Percentiles rank a stretch among this genome's conserved stretches.
These are phyloP conservation scores for Papilio glaucus DNA, from an alignment of 1,140 invertebrate species.

Conservation along the genomic window DNA sequence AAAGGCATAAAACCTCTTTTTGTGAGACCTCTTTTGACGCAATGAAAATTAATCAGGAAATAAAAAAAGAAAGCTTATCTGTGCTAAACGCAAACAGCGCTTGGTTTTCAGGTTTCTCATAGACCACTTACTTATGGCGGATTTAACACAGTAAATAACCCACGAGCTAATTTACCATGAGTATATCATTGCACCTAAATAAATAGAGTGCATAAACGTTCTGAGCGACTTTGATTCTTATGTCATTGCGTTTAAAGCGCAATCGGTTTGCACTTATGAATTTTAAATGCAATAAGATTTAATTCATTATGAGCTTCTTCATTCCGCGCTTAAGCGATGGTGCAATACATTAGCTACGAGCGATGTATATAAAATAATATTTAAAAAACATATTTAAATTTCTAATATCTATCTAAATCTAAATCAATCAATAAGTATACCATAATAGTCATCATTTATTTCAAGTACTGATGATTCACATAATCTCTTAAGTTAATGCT, in stretches of 20 bases:
- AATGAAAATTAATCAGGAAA: constrained; percentile 23
- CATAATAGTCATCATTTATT: too few relatives aligned
- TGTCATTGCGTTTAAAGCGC: not conserved
- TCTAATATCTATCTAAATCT: too few relatives aligned
- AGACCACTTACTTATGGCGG: constrained; percentile 53
- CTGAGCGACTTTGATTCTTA: constrained; percentile 43
- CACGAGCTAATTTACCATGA: constrained; percentile 46
- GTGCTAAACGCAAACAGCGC: constrained; percentile 22
- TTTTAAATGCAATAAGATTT: constrained; percentile 54
- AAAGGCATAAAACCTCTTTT: constrained; percentile 9
- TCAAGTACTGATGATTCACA: too few relatives aligned
- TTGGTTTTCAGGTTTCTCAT: constrained; percentile 57
- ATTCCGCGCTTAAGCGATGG: constrained; percentile 29
- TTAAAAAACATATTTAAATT: not conserved
- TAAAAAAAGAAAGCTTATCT: constrained; percentile 11
- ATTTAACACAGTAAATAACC: constrained; percentile 56
- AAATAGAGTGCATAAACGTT: constrained; percentile 53
- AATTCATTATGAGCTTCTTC: constrained; percentile 47
- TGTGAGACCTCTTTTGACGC: not conserved
- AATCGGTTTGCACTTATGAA: constrained; percentile 25
- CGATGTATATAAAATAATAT: not conserved
- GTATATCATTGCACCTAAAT: constrained; percentile 74
- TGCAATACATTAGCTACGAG: not conserved
- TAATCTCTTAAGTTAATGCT: too few relatives aligned
- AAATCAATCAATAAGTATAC: too few relatives aligned